A percentile compares a stretch with the other conserved stretches of the same genome.
These are phyloP conservation scores for Prorops nasuta DNA, from an alignment of 1,140 invertebrate genomes.

Conservation along the genomic window DNA sequence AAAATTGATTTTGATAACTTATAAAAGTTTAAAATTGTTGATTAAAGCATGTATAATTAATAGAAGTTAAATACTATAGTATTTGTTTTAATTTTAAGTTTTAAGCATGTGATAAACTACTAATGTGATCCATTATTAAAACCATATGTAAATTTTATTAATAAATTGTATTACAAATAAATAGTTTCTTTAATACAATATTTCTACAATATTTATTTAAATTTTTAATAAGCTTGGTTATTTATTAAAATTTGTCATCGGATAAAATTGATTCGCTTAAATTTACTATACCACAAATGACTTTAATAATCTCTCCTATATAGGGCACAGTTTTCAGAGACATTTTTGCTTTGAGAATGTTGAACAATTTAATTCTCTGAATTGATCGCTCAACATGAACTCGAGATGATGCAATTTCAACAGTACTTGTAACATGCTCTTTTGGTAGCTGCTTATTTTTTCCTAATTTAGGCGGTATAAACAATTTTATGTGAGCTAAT, in stretches of 20 bases:
- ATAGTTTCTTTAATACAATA: no score
- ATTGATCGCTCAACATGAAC: slow-evolving; percentile 23
- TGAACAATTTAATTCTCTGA: slow-evolving; percentile 34
- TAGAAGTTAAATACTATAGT: no score
- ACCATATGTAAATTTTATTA: no score
- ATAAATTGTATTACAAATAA: no score
- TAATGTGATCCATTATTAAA: no score
- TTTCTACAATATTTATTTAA: no score
- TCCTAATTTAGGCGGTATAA: slow-evolving; percentile 17
- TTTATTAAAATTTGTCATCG: background rate
- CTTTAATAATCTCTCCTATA: slow-evolving; percentile 1
- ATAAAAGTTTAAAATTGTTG: no score
- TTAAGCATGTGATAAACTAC: no score
- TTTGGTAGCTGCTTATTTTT: slow-evolving; percentile 17
- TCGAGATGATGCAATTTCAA: slow-evolving; percentile 29
- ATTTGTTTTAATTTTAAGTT: no score
- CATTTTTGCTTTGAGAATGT: slow-evolving; percentile 22
- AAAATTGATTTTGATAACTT: no score
- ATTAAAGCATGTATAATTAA: no score
- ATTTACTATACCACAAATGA: slow-evolving; percentile 3
- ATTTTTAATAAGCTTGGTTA: no score
- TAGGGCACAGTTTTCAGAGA: background rate
- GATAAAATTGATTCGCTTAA: background rate
- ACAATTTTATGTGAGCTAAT: slow-evolving; percentile 11
- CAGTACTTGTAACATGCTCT: slow-evolving; percentile 24